Evolutionary conservation across 2,888 invertebrate genomes (phyloP), one percentile per base, ranked within the genome.

Genomic region (Xylocampa areola): DNA sequence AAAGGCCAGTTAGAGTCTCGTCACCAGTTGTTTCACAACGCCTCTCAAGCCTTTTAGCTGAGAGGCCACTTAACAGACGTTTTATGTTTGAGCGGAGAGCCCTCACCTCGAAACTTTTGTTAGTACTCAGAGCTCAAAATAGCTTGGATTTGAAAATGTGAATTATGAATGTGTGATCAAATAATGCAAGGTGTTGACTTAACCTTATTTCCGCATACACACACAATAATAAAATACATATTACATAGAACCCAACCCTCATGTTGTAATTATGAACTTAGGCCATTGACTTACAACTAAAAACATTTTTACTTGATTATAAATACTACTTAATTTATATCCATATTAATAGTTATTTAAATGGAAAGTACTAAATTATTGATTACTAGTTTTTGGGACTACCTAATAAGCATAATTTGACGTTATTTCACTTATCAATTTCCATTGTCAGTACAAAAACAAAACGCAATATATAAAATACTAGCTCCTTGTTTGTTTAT

Each of bases 101-200:
- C 62, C 76, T 84, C 68, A 54, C 62, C 66, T 69, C 67, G 65
- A 79, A 84, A 84, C 78, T 85, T 83, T 81, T 76, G 73, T 72
- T 59, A 61, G 63, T 63, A 8, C 44, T 58, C 45, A 51, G 49
- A 59, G 29, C 37, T 69, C 36, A 35, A 33, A 53, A 48, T 70
- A 49, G 37, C 43, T 11, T 41, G 25, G 11, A 19, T 8, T 21
- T 45, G 29, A 27, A 3, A 19, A 35, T 36, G 16, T 27, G 1
- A 49, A 40, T 36, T 44, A 27, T 44, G 16, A 39, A 32, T 36
- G 36, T 29, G 27, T 13, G 27, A 36, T 11, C n/a, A n/a, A 19
- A 54, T 27, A 33, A 25, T 39, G 17, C 13, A 17, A 7, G 16
- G 7, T 10, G 33, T 33, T 16, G 23, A 30, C 43, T 29, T 19